Percentiles rank a stretch among this genome's conserved stretches.
phyloP scores from a whole-genome alignment of 2,113 vertebrate genomes.

The Myotis brandtii region DNA sequence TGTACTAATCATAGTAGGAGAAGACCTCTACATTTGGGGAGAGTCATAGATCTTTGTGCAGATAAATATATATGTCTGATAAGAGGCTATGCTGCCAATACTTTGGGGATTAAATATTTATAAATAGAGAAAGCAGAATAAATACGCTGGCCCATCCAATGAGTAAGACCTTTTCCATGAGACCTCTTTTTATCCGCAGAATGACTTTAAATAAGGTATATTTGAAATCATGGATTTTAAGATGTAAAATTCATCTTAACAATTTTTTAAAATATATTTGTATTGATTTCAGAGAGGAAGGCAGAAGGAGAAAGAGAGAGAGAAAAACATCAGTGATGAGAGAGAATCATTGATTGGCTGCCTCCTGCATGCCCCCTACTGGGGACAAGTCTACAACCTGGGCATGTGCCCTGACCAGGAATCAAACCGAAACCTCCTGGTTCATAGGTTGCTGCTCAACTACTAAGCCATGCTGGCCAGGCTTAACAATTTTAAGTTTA shows the following conservation, averaged over 20 bases:
- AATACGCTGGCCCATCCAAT: not conserved
- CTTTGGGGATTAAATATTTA: not conserved
- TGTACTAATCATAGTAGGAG: not conserved
- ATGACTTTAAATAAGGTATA: not conserved
- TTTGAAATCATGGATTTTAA: not conserved
- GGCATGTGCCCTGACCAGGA: too few relatives aligned
- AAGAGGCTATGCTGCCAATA: not conserved
- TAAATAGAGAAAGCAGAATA: not conserved
- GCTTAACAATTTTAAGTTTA: not conserved
- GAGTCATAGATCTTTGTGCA: not conserved
- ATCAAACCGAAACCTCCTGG: too few relatives aligned
- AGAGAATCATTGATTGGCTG: too few relatives aligned
- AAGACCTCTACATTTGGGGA: not conserved
- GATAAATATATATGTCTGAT: not conserved
- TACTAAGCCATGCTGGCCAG: too few relatives aligned
- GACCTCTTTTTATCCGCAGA: not conserved
- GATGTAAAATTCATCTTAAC: constrained; percentile 4
- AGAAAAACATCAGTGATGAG: too few relatives aligned
- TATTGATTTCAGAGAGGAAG: too few relatives aligned
- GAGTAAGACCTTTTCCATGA: not conserved
- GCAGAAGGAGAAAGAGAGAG: too few relatives aligned
- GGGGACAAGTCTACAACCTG: too few relatives aligned
- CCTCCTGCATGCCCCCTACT: too few relatives aligned
- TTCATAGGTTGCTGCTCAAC: too few relatives aligned
- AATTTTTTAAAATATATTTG: too few relatives aligned